phyloP scores from a whole-genome alignment of 1,140 invertebrate species.

The Nasonia giraulti region DNA sequence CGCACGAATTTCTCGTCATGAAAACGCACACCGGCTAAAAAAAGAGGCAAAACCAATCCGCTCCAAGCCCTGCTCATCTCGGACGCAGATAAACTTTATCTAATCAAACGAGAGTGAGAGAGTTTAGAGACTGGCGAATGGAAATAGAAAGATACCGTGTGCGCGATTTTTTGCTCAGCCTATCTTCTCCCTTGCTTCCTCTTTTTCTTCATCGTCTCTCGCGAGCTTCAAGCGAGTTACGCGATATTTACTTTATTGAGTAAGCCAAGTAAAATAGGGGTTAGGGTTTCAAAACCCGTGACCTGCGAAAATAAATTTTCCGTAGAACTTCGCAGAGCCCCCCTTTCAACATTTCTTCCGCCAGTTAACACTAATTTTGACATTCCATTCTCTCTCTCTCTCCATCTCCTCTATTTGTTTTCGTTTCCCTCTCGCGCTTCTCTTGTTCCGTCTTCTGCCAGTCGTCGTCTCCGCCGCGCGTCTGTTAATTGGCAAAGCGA shows the following conservation, averaged over 20 bases:
- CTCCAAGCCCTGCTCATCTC: background rate
- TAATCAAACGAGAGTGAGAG: conserved; percentile 19
- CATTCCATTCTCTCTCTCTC: background rate
- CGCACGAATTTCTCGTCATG: too few species aligned
- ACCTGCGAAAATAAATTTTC: background rate
- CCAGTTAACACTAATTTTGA: too few species aligned
- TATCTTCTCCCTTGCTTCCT: background rate
- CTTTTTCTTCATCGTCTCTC: conserved; percentile 9
- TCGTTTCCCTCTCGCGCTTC: conserved; percentile 45
- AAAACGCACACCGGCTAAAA: background rate
- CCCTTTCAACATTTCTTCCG: too few species aligned
- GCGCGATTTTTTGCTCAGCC: background rate
- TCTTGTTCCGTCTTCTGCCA: conserved; percentile 12
- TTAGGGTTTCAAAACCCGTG: too few species aligned
- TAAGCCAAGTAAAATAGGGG: too few species aligned
- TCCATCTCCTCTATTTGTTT: conserved; percentile 3
- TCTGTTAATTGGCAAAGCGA: conserved; percentile 2
- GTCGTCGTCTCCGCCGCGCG: background rate
- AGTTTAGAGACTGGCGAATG: conserved; percentile 12
- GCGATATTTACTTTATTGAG: background rate
- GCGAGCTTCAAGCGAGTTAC: too few species aligned
- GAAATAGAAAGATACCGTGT: conserved; percentile 21
- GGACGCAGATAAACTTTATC: conserved; percentile 36
- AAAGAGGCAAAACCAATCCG: background rate
- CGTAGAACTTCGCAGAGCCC: too few species aligned